Percentiles rank a stretch among this genome's conserved stretches.
These are phyloP conservation scores for Candidula unifasciata DNA, from an alignment of 2,888 invertebrate genomes.

Conservation along the genomic window DNA sequence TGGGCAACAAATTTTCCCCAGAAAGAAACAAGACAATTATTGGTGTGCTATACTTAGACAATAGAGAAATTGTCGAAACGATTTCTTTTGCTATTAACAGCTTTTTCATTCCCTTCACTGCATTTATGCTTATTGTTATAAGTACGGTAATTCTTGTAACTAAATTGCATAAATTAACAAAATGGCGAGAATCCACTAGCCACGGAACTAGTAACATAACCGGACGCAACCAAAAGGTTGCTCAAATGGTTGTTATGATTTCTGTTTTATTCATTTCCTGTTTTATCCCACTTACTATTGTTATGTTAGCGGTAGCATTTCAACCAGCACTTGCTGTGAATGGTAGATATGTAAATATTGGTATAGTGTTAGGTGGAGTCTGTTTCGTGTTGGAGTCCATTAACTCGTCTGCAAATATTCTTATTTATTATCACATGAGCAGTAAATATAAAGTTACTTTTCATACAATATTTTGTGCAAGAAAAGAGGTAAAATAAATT, in stretches of 20 bases:
- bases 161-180: not conserved
- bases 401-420: not conserved
- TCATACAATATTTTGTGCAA: not conserved
- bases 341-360: not conserved
- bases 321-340: not conserved
- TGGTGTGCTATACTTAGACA: not conserved
- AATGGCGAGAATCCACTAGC: not conserved
- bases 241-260: not conserved
- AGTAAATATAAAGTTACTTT: not conserved
- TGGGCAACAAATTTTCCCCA: not conserved
- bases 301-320: not conserved
- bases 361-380: not conserved
- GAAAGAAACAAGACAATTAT: not conserved
- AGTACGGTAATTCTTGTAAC: not conserved
- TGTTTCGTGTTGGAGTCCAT: not conserved
- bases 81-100: not conserved
- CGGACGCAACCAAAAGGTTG: not conserved
- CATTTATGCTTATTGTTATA: not conserved
- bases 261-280: not conserved
- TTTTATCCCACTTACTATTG: not conserved
- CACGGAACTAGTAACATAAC: not conserved
- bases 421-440: constrained; percentile 14
- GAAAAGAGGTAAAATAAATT: no score
- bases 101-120: not conserved
- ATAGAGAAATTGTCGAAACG: not conserved